Evolutionary conservation across 2,797 vertebrate species (phyloP).

Genomic region (Florisuga fusca): DNA sequence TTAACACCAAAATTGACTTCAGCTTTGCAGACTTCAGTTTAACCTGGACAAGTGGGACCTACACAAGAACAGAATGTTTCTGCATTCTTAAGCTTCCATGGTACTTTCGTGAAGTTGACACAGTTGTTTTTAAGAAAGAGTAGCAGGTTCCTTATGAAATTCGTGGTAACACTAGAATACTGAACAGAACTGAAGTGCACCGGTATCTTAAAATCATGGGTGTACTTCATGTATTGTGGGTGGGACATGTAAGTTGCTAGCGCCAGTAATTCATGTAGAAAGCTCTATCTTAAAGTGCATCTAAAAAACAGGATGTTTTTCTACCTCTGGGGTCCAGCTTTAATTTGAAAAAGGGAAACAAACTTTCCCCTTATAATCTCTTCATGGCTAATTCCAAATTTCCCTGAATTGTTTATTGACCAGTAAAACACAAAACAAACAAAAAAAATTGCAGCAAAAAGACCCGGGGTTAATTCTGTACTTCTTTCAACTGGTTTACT

Average conservation of each 20-base stretch:
- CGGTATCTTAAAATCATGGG: not conserved
- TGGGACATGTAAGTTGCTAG: not conserved
- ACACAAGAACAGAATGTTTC: not conserved
- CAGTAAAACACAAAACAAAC: not conserved
- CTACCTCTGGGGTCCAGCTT: not conserved
- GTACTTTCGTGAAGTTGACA: not conserved
- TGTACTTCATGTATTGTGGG: not conserved
- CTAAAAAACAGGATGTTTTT: conserved; percentile 59
- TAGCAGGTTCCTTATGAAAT: not conserved
- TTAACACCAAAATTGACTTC: not conserved
- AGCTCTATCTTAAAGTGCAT: conserved; percentile 45
- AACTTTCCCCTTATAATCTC: conserved; percentile 12
- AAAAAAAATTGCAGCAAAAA: not conserved
- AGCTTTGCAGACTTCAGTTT: not conserved
- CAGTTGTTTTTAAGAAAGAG: not conserved
- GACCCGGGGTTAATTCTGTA: not conserved
- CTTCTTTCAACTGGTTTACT: not conserved
- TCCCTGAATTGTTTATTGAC: conserved; percentile 52
- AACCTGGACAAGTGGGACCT: not conserved
- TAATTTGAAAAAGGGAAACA: not conserved
- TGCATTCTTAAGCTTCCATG: not conserved
- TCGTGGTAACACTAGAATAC: not conserved
- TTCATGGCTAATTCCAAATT: not conserved
- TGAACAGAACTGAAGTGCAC: not conserved
- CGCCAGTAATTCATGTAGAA: conserved; percentile 23